Evolutionary conservation across 1,140 invertebrate genomes (phyloP), one percentile per base, ranked within the genome.

Genomic region (Pseudomyrmex concolor): DNA sequence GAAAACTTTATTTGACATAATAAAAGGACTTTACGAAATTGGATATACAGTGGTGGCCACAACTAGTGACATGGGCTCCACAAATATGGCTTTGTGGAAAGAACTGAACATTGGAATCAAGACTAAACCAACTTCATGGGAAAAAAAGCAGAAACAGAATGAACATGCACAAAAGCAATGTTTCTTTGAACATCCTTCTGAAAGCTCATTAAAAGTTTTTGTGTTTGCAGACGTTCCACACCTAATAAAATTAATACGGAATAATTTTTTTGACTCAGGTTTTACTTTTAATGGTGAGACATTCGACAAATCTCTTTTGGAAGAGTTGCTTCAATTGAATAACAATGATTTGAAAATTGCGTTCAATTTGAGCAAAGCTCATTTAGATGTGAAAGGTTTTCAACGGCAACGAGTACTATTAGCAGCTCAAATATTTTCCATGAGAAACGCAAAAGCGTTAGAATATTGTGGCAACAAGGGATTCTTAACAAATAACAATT

Each of bases 281-380:
- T 34, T 62, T 5, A 34, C 13, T 13, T 34, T 34, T 34, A 34
- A 13, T 22, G 25, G 59, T 25, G 19, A 22, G 12, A 12, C 22
- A 12, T 13, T 8, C 12, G 25, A 62, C 25, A 8, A 62, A 62
- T 25, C 22, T 12, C 12, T 25, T 62, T 12, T 12, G 13, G 12
- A 25, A 62, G 34, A 34, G 5, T 34, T 34, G 5, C 10, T 62
- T 25, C 25, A 13, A 34, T 5, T 12, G 22, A 62, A 25, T 13
- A 62, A 62, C 12, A 62, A 62, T 5, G 22, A 62, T 62, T 62
- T 62, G 5, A 62, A 62, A 62, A 13, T 62, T 4, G 59, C 59
- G 22, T 62, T 25, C 5, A 8, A 59, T 59, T 2, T 22, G 5
- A 34, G 34, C 17, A 1, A 17, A 59, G 19, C 22, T 22, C 57